Evolutionary conservation across 1,140 invertebrate species (phyloP), one percentile per base, ranked within the genome.

Genomic region (Tetragonula clypearis): DNA sequence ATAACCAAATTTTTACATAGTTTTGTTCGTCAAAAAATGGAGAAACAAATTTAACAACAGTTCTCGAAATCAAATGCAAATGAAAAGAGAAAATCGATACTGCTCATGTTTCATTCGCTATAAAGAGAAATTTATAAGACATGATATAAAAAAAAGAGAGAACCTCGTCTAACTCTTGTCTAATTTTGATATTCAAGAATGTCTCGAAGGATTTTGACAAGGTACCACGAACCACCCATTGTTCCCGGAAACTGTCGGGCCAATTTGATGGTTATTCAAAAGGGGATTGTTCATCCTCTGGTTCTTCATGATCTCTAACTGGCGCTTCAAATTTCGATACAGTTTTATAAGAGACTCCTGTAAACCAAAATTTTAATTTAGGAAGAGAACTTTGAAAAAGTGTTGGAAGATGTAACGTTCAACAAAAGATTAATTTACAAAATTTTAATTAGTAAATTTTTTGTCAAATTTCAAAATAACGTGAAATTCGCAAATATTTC

Each of bases 291-390:
- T 84, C 26, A 88, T 82, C 55, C 90, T 81, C 55, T 91, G 87
- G 58, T 88, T 88, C 75, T 93, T 92, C 84, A 96, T 95, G 41
- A 96, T 93, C 89, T 96, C 95, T 60, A 96, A 91, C 88, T 97
- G 97, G 79, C 95, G 95, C 88, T 96, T 96, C 17, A 97, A 89
- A 79, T 96, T 97, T 85, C 95, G 94, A 90, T 96, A 96, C 5
- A 97, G 93, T 90, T 97, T 95, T 53, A 96, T 94, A 86, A 97
- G 92, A 58, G 96, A 96, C 88, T 97, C 96, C 96, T 96, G 85
- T 19, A 94, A 92, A 26, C 3, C 3, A 60, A 8, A 74, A 53
- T 53, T 8, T 15, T 4, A 53, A 49, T 17, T 53, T 23, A n/a
- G 12, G 2, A 69, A 11, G 9, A 26, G 0, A 23, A 76, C 56